Evolutionary conservation across 2,888 invertebrate genomes (phyloP), one percentile per base, ranked within the genome.

Genomic region (Rotaria macrura): DNA sequence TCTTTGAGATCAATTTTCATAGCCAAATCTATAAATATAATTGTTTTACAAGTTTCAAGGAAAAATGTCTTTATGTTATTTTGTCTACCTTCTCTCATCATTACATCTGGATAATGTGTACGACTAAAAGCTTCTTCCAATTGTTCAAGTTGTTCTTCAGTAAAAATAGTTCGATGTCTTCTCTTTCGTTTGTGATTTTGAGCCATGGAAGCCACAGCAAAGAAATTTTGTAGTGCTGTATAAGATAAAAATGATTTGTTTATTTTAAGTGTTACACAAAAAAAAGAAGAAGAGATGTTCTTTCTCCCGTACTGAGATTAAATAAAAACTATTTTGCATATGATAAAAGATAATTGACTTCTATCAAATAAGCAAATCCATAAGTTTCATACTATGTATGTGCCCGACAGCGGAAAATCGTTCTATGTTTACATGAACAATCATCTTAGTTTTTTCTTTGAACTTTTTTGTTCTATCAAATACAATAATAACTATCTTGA

Each of bases 101-200:
- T 88, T 5, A 93, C 92, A 90, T 97, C 96, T 0, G 98, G 98
- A 91, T 99, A 99, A 91, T 99, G 98, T 0, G 98, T 99, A 92
- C 96, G 96, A 89, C 95, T 95, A 92, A 97, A 97, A 85, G 97
- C 97, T 85, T 95, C 95, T 91, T 97, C 97, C 88, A 97, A 92
- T 89, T 96, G 96, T 90, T 97, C 97, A 87, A 97, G 92, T 91
- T 97, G 97, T 90, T 98, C 97, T 91, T 99, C 98, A 40, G 96
- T 97, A 92, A 99, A 99, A 91, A 99, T 99, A 87, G 98, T 99
- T 88, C 98, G 94, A 91, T 98, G 97, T 14, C 98, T 93, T 84
- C 98, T 93, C 92, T 98, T 98, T 89, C 97, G 93, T 91, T 97
- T 97, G 84, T 83, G 84, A 49, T 54, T 79, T 65, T 86, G 86